A percentile compares a stretch with the other conserved stretches of the same genome.
phyloP scores from a whole-genome alignment of 2,113 vertebrate genomes.

The Brachyistius frenatus region DNA sequence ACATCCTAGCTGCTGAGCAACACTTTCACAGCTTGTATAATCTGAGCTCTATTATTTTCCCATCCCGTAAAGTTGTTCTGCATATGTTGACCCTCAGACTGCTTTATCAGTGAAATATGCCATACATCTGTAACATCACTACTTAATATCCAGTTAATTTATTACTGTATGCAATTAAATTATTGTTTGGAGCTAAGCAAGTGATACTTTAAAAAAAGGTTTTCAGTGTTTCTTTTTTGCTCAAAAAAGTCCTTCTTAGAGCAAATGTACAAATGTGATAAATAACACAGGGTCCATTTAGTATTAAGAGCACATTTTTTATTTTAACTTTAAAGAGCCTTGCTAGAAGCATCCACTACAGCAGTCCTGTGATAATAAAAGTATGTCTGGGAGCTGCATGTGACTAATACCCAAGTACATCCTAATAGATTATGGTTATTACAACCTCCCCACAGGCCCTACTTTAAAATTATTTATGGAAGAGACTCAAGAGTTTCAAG shows the following conservation, averaged over 20 bases:
- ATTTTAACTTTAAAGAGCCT: background rate
- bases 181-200: background rate
- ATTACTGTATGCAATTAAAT: background rate
- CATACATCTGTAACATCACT: background rate
- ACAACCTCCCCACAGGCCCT: background rate
- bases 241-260: background rate
- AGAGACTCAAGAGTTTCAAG: conserved; percentile 14
- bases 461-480: conserved; percentile 17
- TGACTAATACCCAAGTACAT: conserved; percentile 16
- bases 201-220: background rate
- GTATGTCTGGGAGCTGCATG: background rate
- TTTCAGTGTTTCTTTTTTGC: background rate
- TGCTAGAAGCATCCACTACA: background rate
- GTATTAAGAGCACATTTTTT: background rate
- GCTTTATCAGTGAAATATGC: background rate
- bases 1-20: background rate
- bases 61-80: background rate
- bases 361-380: conserved; percentile 9
- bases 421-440: background rate
- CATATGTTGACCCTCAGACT: background rate
- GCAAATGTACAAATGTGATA: background rate
- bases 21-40: background rate
- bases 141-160: too few relatives aligned
- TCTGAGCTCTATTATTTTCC: background rate
- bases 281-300: background rate